These are phyloP conservation scores for Phrynosoma platyrhinos DNA, from an alignment of 2,113 vertebrate species.

Conservation along the genomic window DNA sequence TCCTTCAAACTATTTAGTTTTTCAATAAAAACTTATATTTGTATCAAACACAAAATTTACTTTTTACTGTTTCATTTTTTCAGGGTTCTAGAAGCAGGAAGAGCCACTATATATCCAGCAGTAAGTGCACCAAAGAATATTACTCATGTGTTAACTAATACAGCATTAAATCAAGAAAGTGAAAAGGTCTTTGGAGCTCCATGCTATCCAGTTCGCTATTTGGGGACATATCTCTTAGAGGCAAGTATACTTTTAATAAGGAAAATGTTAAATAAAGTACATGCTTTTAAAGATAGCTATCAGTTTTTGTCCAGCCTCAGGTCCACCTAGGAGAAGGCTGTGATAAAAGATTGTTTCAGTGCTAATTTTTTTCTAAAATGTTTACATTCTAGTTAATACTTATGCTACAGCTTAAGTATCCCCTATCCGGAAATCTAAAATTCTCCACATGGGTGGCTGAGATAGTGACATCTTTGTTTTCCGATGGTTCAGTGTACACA, in stretches of 20 bases:
- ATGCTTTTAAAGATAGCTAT: not conserved
- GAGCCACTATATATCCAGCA: constrained; percentile 80
- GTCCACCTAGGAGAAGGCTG: no score
- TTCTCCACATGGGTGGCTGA: no score
- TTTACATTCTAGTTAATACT: not conserved
- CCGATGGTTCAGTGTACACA: no score
- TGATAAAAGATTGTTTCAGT: no score
- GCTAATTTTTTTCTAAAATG: not conserved
- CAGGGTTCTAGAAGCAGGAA: constrained; percentile 91
- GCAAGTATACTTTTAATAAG: constrained; percentile 76
- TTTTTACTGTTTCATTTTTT: constrained; percentile 41
- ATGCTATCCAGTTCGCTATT: constrained; percentile 82
- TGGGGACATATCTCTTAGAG: constrained; percentile 90
- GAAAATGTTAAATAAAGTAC: not conserved
- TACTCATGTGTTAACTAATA: constrained; percentile 86
- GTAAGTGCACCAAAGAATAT: constrained; percentile 68
- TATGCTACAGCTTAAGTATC: no score
- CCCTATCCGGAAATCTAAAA: no score
- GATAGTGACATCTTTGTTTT: no score
- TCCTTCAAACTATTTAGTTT: not conserved
- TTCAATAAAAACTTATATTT: not conserved
- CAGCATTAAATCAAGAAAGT: constrained; percentile 55
- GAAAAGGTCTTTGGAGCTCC: constrained; percentile 68
- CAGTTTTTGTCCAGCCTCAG: not conserved
- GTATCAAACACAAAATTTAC: not conserved